Evolutionary conservation across 1,140 invertebrate species (phyloP).

Genomic region (Zaprionus ghesquierei): DNA sequence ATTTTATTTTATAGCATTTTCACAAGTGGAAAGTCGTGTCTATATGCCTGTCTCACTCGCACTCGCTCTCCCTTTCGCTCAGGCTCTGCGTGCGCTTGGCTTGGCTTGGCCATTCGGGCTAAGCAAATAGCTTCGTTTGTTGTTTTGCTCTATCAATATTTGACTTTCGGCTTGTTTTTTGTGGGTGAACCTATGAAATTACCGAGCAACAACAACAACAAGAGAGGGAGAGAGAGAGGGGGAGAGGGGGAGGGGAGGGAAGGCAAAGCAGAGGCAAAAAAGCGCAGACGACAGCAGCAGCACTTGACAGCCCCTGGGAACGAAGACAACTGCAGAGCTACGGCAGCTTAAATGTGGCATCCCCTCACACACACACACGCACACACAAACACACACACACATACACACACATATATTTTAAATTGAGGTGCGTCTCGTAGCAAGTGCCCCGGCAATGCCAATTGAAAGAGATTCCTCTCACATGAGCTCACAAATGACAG

Average conservation of each 20-base stretch:
- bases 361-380: background rate
- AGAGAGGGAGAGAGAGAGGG: background rate
- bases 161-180: slow-evolving; percentile 75
- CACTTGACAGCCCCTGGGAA: slow-evolving; percentile 40
- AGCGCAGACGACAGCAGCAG: slow-evolving; percentile 54
- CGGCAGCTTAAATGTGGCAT: slow-evolving; percentile 22
- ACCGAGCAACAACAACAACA: slow-evolving; percentile 38
- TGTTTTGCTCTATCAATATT: slow-evolving; percentile 79
- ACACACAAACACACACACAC: background rate
- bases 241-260: too few relatives aligned
- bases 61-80: background rate
- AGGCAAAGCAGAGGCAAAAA: slow-evolving; percentile 29
- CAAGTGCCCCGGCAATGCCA: slow-evolving; percentile 27
- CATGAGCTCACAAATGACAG: slow-evolving; percentile 48
- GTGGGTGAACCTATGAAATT: slow-evolving; percentile 70
- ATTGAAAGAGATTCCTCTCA: slow-evolving; percentile 49
- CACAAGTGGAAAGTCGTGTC: slow-evolving; percentile 77
- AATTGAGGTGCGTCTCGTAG: slow-evolving; percentile 33
- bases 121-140: slow-evolving; percentile 80
- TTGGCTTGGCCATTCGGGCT: slow-evolving; percentile 53
- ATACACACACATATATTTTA: slow-evolving; percentile 21
- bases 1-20: slow-evolving; percentile 80
- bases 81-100: slow-evolving; percentile 6
- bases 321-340: slow-evolving; percentile 33
- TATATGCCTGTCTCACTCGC: slow-evolving; percentile 17